Evolutionary conservation across 2,797 vertebrate genomes (phyloP), one percentile per base, ranked within the genome.

Genomic region (Sebastes umbrosus): DNA sequence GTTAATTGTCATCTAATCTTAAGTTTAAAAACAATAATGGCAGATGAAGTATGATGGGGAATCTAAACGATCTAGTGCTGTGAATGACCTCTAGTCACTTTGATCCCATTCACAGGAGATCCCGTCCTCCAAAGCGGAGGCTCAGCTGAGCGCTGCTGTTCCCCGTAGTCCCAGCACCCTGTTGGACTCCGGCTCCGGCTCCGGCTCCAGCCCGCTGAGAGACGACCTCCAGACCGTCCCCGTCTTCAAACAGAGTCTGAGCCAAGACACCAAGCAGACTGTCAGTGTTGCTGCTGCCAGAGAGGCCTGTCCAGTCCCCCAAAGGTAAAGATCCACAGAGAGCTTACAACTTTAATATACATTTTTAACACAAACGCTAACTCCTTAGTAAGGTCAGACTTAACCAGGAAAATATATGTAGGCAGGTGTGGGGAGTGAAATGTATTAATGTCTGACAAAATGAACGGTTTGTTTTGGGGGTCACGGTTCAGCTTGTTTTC

Each of bases 181-280:
- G 54, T 34, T 76, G 70, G 87, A 87, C 50, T 54, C 20, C 20
- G 9, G 50, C 18, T 52, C 20, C 20, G 8, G 50, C 18, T 52
- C 82, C 59, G 39, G 50, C 18, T 52, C 50, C 50, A 92, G 90
- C 32, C 87, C 89, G 0, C 18, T 73, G 18, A 81, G 69, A 57
- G 91, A 93, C 69, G 91, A 92, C 32, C 90, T 89, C 18, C 94
- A 93, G 84, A 88, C 85, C 0, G 89, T 90, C 24, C 91, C 93
- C 0, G 77, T 88, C 64, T 87, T 86, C 69, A 86, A 66, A n/a
- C 86, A 86, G 57, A 80, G 58, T 82, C 46, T 20, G n/a, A 66
- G 50, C 59, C 73, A 85, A 9, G 84, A 92, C 12, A 24, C 27
- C 16, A 88, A 66, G 36, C 52, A 29, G 6, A 24, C 36, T 6